Evolutionary conservation across 2,888 invertebrate species (phyloP), one percentile per base, ranked within the genome.

Genomic region (Cephus pygmeus): DNA sequence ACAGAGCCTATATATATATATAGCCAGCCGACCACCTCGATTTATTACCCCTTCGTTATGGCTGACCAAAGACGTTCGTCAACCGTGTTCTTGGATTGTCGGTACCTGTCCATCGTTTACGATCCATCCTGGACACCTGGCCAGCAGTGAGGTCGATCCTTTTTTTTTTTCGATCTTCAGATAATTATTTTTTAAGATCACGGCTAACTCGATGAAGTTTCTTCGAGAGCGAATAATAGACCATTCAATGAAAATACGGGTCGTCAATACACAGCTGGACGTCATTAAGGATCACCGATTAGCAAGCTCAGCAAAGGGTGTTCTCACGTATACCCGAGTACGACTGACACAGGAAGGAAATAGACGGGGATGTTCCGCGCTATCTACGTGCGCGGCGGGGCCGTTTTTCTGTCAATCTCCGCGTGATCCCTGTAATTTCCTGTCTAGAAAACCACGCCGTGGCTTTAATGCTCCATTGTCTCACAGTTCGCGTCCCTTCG

Each of bases 381-480:
- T 85, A 87, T 87, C 87, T 84, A 84, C 86, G 84, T 84, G 85
- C 84, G 84, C 81, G 82, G 85, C 85, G 78, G 85, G 85, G 87
- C 86, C 88, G 88, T 90, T 91, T 91, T 91, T 90, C 90, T 91
- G 91, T 91, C 91, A 91, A 91, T 91, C 90, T 90, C 87, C 87
- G 87, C 87, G 89, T 89, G 90, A 90, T 91, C 90, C 91, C 91
- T 91, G 90, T 90, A 91, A 91, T 91, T 91, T 91, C 90, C 91
- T 91, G 90, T 90, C 90, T 88, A 89, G 90, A 90, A 89, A 90
- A 90, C 88, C 88, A 86, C 89, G 89, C 88, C 88, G 87, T 86
- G 86, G 87, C 89, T 90, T 90, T 90, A 91, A 90, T 91, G 90
- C 89, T 90, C 91, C 90, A 90, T 91, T 91, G 91, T 91, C 90